Conservation (phyloP, 2,888 invertebrate species). For the Dynastes maya region DNA sequence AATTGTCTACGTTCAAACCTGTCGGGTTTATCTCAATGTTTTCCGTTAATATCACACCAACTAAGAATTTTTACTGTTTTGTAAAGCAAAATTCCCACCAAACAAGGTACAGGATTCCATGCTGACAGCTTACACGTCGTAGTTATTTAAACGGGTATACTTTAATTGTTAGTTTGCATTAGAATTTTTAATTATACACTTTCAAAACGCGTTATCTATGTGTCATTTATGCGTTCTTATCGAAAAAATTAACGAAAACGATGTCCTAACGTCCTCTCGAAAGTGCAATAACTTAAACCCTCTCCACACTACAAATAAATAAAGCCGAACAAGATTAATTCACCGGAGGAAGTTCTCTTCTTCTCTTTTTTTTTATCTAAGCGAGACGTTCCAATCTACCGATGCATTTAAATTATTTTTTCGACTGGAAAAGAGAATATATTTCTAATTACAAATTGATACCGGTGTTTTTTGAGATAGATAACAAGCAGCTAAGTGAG, state of each 20-base stretch:
- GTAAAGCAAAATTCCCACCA: slow-evolving; percentile 45
- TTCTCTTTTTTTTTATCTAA: slow-evolving; percentile 27
- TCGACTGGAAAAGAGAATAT: slow-evolving; percentile 36
- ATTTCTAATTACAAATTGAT: slow-evolving; percentile 52
- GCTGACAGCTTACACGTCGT: slow-evolving; percentile 25
- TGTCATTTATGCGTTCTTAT: slow-evolving; percentile 40
- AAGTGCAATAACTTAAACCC: slow-evolving; percentile 45
- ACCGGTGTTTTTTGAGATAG: slow-evolving; percentile 48
- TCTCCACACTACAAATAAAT: slow-evolving; percentile 38
- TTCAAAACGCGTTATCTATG: slow-evolving; percentile 33
- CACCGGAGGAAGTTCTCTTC: slow-evolving; percentile 30
- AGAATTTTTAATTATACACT: slow-evolving; percentile 43
- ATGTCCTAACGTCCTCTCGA: slow-evolving; percentile 31
- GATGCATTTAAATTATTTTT: slow-evolving; percentile 46
- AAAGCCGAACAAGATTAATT: slow-evolving; percentile 42
- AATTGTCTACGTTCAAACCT: background rate
- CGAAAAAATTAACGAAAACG: slow-evolving; percentile 42
- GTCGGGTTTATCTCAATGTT: slow-evolving; percentile 6
- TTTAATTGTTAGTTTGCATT: slow-evolving; percentile 40
- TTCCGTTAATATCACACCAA: slow-evolving; percentile 12
- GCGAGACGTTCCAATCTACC: slow-evolving; percentile 39
- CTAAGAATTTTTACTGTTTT: slow-evolving; percentile 35
- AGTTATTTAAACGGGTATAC: slow-evolving; percentile 41
- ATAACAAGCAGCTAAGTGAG: slow-evolving; percentile 48
- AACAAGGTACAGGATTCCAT: slow-evolving; percentile 31